These are phyloP conservation scores for Bos javanicus DNA, from an alignment of 2,113 vertebrate genomes.

Conservation along the genomic window DNA sequence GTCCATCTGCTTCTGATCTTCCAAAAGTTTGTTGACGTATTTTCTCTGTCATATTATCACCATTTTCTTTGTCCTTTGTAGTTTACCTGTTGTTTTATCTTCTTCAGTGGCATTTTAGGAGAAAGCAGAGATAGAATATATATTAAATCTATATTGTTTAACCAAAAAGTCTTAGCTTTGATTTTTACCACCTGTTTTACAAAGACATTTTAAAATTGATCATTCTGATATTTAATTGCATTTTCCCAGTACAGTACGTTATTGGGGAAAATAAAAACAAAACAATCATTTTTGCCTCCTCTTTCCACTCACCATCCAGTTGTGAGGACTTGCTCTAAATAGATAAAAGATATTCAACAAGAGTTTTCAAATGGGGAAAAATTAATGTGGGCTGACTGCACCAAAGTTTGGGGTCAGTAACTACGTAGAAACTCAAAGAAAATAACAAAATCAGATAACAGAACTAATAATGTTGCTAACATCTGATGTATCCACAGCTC, in stretches of 20 bases:
- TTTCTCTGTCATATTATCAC: background rate
- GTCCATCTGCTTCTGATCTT: background rate
- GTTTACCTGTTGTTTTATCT: background rate
- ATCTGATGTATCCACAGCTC: background rate
- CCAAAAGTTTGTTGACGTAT: background rate
- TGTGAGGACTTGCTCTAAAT: background rate
- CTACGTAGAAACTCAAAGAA: background rate
- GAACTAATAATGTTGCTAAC: background rate
- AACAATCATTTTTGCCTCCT: background rate
- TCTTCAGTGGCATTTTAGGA: background rate
- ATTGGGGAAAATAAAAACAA: background rate
- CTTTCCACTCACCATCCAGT: background rate
- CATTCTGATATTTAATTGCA: background rate
- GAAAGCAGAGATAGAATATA: background rate
- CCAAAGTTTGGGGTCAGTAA: background rate
- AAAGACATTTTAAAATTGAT: background rate
- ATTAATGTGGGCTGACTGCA: background rate
- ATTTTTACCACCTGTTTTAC: background rate
- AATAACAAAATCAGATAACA: background rate
- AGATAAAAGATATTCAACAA: background rate
- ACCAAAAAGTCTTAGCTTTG: background rate
- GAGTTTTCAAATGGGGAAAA: background rate
- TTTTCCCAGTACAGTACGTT: background rate
- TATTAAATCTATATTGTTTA: background rate
- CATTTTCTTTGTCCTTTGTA: background rate